phyloP scores from a whole-genome alignment of 30 jellyfish, hydroid and myxozoan species.

The Hydractinia symbiolongicarpus region DNA sequence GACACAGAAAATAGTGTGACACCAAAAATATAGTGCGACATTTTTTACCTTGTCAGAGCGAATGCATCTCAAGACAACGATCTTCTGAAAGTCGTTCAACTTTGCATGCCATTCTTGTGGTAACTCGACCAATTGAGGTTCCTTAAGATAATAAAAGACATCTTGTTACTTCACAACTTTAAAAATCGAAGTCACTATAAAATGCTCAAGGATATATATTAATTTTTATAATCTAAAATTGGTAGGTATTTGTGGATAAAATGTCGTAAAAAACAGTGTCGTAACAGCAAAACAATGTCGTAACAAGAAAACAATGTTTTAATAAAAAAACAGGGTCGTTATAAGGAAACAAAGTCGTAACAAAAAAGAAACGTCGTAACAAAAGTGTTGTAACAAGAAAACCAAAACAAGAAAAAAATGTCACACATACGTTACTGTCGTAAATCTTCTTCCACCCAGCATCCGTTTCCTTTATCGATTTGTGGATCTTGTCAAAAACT shows the following conservation, averaged over 20 bases:
- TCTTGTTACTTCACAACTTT: too few relatives aligned
- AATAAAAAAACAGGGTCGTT: too few relatives aligned
- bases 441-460: slow-evolving; percentile 89
- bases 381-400: background rate
- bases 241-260: too few relatives aligned
- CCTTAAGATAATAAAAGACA: slow-evolving; percentile 27
- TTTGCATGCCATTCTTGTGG: slow-evolving; percentile 83
- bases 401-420: background rate
- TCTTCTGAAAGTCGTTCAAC: slow-evolving; percentile 68
- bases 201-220: too few relatives aligned
- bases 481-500: slow-evolving; percentile 30
- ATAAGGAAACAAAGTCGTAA: too few relatives aligned
- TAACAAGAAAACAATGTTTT: too few relatives aligned
- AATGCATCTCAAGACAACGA: slow-evolving; percentile 81
- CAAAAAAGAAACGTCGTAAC: background rate
- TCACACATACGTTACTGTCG: slow-evolving; percentile 80
- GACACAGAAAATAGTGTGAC: background rate
- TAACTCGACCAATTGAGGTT: slow-evolving; percentile 78
- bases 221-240: too few relatives aligned
- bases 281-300: too few relatives aligned
- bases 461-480: background rate
- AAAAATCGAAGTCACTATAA: too few relatives aligned
- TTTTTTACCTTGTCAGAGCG: slow-evolving; percentile 92
- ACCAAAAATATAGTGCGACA: too few relatives aligned
- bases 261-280: too few relatives aligned